A percentile compares a stretch with the other conserved stretches of the same genome.
Evolutionary conservation across 2,113 vertebrate species (phyloP).

Genomic region (Speoplatyrhinus poulsoni): DNA sequence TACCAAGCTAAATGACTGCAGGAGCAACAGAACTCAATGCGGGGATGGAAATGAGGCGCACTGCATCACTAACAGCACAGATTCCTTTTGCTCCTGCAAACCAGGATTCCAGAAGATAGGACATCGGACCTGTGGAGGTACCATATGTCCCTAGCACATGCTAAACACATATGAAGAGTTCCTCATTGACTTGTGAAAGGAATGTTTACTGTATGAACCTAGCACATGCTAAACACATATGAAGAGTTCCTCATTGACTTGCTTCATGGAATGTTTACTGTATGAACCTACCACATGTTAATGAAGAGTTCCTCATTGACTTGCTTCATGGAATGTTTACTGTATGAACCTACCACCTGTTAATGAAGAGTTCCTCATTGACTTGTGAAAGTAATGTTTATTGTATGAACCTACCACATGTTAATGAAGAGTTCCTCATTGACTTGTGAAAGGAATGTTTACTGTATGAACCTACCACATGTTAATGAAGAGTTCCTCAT

Average conservation of each 20-base stretch:
- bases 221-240: background rate
- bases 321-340: too few relatives aligned
- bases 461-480: too few relatives aligned
- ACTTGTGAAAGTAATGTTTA: too few relatives aligned
- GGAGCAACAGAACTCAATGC: conserved; percentile 84
- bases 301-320: background rate
- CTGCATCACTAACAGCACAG: conserved; percentile 79
- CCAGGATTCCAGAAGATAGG: conserved; percentile 87
- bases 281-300: background rate
- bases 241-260: background rate
- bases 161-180: background rate
- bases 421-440: too few relatives aligned
- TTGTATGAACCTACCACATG: too few relatives aligned
- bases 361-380: too few relatives aligned
- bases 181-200: background rate
- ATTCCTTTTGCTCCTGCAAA: conserved; percentile 89
- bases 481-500: too few relatives aligned
- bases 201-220: conserved; percentile 37
- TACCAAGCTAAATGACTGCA: conserved; percentile 84
- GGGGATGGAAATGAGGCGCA: conserved; percentile 86
- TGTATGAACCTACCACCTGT: background rate
- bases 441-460: too few relatives aligned
- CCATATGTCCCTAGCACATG: background rate
- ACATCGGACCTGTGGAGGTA: conserved; percentile 87
- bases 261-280: conserved; percentile 37